phyloP scores from a whole-genome alignment of 2,113 vertebrate genomes.

The Pollachius pollachius region DNA sequence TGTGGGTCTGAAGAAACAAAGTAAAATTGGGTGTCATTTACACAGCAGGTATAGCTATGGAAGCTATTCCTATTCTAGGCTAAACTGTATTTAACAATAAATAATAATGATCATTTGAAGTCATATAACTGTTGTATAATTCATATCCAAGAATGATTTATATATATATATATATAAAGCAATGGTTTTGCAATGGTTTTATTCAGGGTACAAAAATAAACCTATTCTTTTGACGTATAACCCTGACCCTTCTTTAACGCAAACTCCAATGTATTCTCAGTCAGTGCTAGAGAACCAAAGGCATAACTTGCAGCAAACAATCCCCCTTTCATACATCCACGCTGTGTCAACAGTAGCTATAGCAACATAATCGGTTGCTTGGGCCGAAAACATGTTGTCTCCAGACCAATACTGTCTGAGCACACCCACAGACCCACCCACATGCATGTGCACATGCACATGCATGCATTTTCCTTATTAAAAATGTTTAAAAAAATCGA shows the following conservation, averaged over 20 bases:
- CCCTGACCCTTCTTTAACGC: not conserved
- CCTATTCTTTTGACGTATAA: too few species aligned
- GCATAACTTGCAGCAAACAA: slow-evolving; percentile 35
- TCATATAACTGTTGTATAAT: too few species aligned
- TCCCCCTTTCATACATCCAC: slow-evolving; percentile 24
- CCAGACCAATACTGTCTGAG: not conserved
- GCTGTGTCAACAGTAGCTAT: slow-evolving; percentile 63
- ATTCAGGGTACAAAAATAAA: too few species aligned
- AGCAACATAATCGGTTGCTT: slow-evolving; percentile 40
- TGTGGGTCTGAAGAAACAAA: too few species aligned
- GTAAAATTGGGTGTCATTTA: too few species aligned
- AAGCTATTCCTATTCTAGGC: too few species aligned
- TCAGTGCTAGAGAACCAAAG: slow-evolving; percentile 8
- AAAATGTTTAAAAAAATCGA: not conserved
- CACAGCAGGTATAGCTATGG: too few species aligned
- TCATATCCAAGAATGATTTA: too few species aligned
- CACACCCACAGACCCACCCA: not conserved
- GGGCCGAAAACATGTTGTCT: slow-evolving; percentile 21
- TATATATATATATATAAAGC: too few species aligned
- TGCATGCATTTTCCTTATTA: not conserved
- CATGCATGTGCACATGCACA: not conserved
- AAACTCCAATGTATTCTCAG: not conserved
- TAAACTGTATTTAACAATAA: too few species aligned
- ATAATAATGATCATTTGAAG: too few species aligned
- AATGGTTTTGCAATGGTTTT: too few species aligned